These are phyloP conservation scores for Aptenodytes patagonicus DNA, from an alignment of 2,113 vertebrate genomes.

Conservation along the genomic window DNA sequence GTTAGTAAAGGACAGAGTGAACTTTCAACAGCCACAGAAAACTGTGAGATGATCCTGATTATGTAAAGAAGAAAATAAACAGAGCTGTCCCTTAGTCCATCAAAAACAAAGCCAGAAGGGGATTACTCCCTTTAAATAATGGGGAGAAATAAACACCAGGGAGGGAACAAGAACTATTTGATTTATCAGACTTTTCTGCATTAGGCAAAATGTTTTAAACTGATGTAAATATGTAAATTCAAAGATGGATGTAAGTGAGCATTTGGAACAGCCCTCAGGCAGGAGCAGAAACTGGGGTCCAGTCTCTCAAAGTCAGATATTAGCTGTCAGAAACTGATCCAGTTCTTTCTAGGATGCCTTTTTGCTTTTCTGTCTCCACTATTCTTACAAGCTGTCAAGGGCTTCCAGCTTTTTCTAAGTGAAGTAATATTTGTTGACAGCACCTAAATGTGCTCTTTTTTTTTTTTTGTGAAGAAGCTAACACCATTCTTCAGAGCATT, in stretches of 20 bases:
- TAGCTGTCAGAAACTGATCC: not conserved
- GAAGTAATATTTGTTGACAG: not conserved
- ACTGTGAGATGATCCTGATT: not conserved
- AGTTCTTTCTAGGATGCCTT: not conserved
- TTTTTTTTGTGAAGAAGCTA: not conserved
- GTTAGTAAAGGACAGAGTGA: not conserved
- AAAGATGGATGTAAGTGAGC: not conserved
- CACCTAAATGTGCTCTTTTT: not conserved
- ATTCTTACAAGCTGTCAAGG: not conserved
- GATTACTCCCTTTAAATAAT: not conserved
- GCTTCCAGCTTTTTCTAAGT: not conserved
- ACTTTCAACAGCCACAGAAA: not conserved
- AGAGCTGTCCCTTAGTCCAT: not conserved
- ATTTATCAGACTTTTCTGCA: not conserved
- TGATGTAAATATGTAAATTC: not conserved
- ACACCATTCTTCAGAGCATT: not conserved
- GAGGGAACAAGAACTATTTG: not conserved
- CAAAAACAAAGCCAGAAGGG: not conserved
- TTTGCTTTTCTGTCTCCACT: not conserved
- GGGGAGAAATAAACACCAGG: not conserved
- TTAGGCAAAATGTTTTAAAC: not conserved
- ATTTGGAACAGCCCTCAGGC: not conserved
- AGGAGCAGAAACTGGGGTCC: not conserved
- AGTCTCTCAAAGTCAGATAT: not conserved
- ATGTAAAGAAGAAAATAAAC: not conserved